These are phyloP conservation scores for Ruditapes philippinarum DNA, from an alignment of 1,140 invertebrate species.

Conservation along the genomic window DNA sequence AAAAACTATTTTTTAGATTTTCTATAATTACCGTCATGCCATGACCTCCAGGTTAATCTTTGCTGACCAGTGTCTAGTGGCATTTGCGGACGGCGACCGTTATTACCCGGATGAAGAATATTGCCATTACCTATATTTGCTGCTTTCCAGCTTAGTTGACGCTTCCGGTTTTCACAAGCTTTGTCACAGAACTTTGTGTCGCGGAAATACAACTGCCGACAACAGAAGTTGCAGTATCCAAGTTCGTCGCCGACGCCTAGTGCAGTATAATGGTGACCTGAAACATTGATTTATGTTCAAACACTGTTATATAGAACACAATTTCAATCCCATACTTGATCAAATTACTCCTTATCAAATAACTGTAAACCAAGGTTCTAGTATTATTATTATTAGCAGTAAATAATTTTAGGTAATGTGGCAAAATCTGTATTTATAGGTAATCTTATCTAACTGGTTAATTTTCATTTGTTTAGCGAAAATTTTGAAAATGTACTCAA, in stretches of 20 bases:
- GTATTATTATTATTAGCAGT: too few species aligned
- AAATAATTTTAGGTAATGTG: too few species aligned
- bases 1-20: too few species aligned
- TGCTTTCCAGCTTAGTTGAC: slow-evolving; percentile 62
- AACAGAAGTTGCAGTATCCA: slow-evolving; percentile 46
- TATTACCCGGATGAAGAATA: background rate
- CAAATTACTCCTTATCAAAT: too few species aligned
- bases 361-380: too few species aligned
- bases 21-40: background rate
- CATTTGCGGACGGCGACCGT: background rate
- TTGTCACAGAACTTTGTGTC: slow-evolving; percentile 47
- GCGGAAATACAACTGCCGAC: slow-evolving; percentile 33
- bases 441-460: too few species aligned
- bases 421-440: too few species aligned
- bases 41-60: background rate
- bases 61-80: background rate
- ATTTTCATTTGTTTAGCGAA: too few species aligned
- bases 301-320: too few species aligned
- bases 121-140: slow-evolving; percentile 46
- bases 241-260: slow-evolving; percentile 26
- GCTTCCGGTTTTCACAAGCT: slow-evolving; percentile 56
- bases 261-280: slow-evolving; percentile 6
- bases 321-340: too few species aligned
- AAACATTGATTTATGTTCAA: too few species aligned
- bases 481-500: too few species aligned